Base-by-base conservation (phyloP, 2,113 vertebrate species). In the Centropus bengalensis region DNA sequence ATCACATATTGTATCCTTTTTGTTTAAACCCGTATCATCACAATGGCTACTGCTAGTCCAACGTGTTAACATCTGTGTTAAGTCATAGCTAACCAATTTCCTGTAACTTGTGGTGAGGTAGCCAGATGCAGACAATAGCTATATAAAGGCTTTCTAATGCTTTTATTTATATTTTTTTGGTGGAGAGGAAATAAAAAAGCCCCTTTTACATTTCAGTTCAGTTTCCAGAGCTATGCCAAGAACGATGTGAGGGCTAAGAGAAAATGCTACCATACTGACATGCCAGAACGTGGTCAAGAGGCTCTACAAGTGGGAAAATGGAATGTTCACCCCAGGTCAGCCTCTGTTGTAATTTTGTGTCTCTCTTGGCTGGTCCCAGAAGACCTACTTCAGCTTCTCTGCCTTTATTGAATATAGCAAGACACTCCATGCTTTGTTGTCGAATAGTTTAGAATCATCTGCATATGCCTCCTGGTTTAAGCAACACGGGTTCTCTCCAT, bases 61-160 rank as follows among this genome's bases (percentile, higher is more conserved):
- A 64, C 96, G 82, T 38, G 90, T 36, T 96, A 94, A 94, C 92
- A 96, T 95, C 94, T 96, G 94, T 44, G 91, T 56, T 68, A 68
- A 85, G 90, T 75, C 77, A 88, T 88, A 95, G 94, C 95, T 89
- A 96, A 97, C 36, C 82, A 85, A 56, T 91, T 96, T 97, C 95
- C 94, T 96, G 89, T 93, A 95, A 96, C 68, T 89, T 28, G 18
- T 85, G 91, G 87, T 77, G 80, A 95, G 88, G 79, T 44, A 54
- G 94, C 95, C 93, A 95, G 77, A 97, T 38, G 51, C 69, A 86
- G 33, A 91, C 28, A 96, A 66, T 85, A 83, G 90, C 94, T 94
- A 78, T 90, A 89, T 59, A 94, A 94, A 94, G 82, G 38, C 44
- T 33, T 86, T 49, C 23, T 23, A 49, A 49, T 21, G 47, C 2